Base-by-base conservation (phyloP, 2,113 vertebrate genomes). In the Oriolus oriolus region DNA sequence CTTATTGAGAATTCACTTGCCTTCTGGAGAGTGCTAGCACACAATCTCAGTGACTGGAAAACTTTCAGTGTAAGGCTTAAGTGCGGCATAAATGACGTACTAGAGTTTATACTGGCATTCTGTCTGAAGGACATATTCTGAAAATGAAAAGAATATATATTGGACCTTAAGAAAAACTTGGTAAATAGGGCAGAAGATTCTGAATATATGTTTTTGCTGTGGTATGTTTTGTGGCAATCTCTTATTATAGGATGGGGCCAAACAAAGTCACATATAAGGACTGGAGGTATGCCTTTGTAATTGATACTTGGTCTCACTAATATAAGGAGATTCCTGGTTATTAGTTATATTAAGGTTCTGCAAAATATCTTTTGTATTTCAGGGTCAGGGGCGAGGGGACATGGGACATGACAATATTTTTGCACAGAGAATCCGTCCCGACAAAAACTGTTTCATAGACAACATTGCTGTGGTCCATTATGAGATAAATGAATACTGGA, bases 311-410 rank as follows among this genome's bases (percentile, higher is more conserved):
- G 45, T 86, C 16, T 92, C 13, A 42, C 4, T 68, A 68, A 37
- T 8, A 3, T 31, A 52, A 84, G 33, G 47, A 66, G 10, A 35
- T 31, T 89, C 20, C 33, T 44, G 5, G 14, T n/a, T 84, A 7
- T 84, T 70, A 54, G 35, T 63, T 84, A 63, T 59, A 74, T 77
- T 37, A 71, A 44, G 12, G 8, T 78, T 30, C 35, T 84, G 3
- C 15, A 35, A 56, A 35, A n/a, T 50, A 50, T 23, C 8, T 47
- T 60, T 75, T 33, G 2, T 69, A n/a, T 10, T 54, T 9, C 0
- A 0, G 16, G 16, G 28, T 7, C 5, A 11, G 50, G 6, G 2
- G 41, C 11, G 5, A 18, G 21, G 8, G 7, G 21, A 41, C 26
- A 35, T 41, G 21, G 12, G 11, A 33, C 21, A 11, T 18, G 8